phyloP scores from a whole-genome alignment of 1,140 invertebrate genomes.

The Onthophagus taurus region DNA sequence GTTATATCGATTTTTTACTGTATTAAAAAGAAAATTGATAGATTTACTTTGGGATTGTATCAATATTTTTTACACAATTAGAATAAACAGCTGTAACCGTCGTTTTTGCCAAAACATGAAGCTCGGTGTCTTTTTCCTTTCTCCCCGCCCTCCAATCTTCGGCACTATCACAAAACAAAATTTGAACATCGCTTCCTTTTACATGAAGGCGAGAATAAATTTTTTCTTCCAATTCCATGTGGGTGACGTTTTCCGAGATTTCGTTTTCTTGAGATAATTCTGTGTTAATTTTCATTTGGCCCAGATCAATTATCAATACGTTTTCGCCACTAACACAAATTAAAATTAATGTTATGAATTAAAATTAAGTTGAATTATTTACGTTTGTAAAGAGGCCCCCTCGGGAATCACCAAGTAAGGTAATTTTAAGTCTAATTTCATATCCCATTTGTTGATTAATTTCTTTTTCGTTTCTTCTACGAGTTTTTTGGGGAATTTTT shows the following conservation, averaged over 20 bases:
- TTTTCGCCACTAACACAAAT: constrained; percentile 45
- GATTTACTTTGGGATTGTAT: constrained; percentile 28
- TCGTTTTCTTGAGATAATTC: constrained; percentile 62
- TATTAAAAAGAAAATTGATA: too few species aligned
- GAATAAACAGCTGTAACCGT: constrained; percentile 27
- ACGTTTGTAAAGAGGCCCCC: constrained; percentile 66
- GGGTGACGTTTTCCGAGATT: constrained; percentile 64
- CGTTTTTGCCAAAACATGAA: constrained; percentile 62
- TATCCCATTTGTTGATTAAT: constrained; percentile 49
- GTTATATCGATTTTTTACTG: too few species aligned
- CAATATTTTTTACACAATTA: constrained; percentile 23
- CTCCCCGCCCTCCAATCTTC: constrained; percentile 68
- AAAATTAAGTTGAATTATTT: constrained; percentile 28
- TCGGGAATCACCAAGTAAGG: constrained; percentile 73
- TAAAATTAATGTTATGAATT: constrained; percentile 1
- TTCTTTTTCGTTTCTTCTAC: constrained; percentile 28
- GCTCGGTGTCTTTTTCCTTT: constrained; percentile 61
- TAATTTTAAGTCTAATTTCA: constrained; percentile 68
- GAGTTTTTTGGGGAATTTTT: constrained; percentile 32
- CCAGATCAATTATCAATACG: constrained; percentile 64
- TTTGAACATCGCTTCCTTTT: constrained; percentile 49
- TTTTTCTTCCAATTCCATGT: constrained; percentile 73
- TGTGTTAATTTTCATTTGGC: constrained; percentile 58
- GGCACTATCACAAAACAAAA: constrained; percentile 50
- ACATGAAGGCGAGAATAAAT: constrained; percentile 71